Conservation (phyloP, 2,888 invertebrate species). For the Lasius platythorax region DNA sequence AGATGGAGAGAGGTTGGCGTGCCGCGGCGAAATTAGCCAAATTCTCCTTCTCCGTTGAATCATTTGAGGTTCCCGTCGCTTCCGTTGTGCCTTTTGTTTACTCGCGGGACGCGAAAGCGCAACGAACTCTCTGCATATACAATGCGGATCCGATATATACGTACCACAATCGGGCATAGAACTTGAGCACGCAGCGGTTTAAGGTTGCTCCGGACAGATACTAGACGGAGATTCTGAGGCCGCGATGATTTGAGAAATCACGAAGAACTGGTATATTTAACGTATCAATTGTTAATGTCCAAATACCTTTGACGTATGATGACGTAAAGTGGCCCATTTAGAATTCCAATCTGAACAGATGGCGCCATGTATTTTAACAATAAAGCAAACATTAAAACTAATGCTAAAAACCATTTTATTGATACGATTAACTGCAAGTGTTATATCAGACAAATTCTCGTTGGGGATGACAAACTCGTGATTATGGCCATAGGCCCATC, state of each 20-base stretch:
- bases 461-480: too few relatives aligned
- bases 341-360: too few relatives aligned
- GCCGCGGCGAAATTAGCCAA: slow-evolving; percentile 48
- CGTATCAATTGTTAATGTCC: neutral
- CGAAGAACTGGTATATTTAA: neutral
- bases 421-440: too few relatives aligned
- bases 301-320: neutral
- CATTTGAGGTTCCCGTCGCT: slow-evolving; percentile 52
- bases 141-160: slow-evolving; percentile 16
- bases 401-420: too few relatives aligned
- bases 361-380: too few relatives aligned
- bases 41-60: slow-evolving; percentile 49
- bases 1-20: slow-evolving; percentile 45
- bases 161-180: slow-evolving; percentile 14
- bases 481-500: too few relatives aligned
- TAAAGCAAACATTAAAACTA: too few relatives aligned
- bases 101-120: slow-evolving; percentile 50
- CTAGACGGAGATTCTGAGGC: neutral
- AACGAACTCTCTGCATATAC: slow-evolving; percentile 38
- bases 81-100: slow-evolving; percentile 57
- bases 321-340: too few relatives aligned
- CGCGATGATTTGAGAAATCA: neutral
- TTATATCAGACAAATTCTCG: too few relatives aligned
- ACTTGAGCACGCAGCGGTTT: slow-evolving; percentile 12
- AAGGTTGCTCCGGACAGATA: slow-evolving; percentile 11